These are phyloP conservation scores for Matsumurasca onukii DNA, from an alignment of 1,140 invertebrate species.

Conservation along the genomic window DNA sequence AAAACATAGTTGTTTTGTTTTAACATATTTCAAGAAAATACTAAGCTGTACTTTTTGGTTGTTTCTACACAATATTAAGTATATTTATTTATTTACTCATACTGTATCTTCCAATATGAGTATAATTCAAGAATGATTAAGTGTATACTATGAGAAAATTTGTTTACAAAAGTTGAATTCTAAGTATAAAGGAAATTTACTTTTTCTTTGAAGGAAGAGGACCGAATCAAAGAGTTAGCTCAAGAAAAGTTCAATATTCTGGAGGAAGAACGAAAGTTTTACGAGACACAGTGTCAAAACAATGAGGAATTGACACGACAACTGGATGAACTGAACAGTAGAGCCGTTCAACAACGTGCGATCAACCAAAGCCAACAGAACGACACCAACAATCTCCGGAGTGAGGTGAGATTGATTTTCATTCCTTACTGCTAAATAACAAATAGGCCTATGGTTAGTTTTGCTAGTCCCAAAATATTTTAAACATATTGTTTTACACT, in stretches of 20 bases:
- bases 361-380: not conserved
- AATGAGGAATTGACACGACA: conserved; percentile 41
- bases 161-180: no score
- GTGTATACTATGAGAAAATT: no score
- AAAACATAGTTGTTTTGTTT: no score
- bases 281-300: conserved; percentile 15
- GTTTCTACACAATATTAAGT: no score
- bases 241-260: not conserved
- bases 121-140: no score
- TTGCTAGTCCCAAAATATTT: not conserved
- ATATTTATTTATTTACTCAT: no score
- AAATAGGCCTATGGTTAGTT: not conserved
- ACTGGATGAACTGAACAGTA: conserved; percentile 44
- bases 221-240: not conserved
- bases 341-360: conserved; percentile 30
- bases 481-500: not conserved
- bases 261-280: conserved; percentile 22
- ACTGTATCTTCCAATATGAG: no score
- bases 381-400: not conserved
- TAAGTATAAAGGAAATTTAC: no score
- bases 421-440: not conserved
- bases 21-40: no score
- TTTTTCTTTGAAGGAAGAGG: conserved; percentile 5
- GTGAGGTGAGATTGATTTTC: not conserved
- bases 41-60: no score